phyloP scores from a whole-genome alignment of 2,888 invertebrate genomes.

The Diogma glabrata region DNA sequence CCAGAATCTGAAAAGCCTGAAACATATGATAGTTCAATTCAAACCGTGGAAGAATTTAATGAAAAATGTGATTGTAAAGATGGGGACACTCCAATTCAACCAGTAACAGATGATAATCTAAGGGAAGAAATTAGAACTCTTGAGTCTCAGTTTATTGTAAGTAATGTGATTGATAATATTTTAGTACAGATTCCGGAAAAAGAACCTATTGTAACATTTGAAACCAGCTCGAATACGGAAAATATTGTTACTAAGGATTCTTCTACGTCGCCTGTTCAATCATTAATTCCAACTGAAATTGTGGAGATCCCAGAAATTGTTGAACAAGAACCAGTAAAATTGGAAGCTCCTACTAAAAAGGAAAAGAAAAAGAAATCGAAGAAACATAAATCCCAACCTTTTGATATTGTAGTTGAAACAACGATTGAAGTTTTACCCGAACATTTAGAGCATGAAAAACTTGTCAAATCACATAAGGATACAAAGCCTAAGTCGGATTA shows the following conservation, averaged over 20 bases:
- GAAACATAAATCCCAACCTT: neutral
- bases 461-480: too few relatives aligned
- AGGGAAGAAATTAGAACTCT: neutral
- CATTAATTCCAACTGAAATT: too few relatives aligned
- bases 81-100: neutral
- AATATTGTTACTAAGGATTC: neutral
- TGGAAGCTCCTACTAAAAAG: neutral
- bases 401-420: constrained; percentile 4
- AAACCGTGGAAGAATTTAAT: too few relatives aligned
- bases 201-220: too few relatives aligned
- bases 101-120: neutral
- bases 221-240: constrained; percentile 1
- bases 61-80: too few relatives aligned
- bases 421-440: too few relatives aligned
- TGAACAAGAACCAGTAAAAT: neutral
- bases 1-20: constrained; percentile 14
- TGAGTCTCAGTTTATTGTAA: neutral
- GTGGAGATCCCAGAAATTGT: too few relatives aligned
- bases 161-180: neutral
- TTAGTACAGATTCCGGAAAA: neutral
- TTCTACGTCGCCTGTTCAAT: neutral
- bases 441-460: too few relatives aligned
- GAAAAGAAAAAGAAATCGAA: constrained; percentile 6
- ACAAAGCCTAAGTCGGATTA: too few relatives aligned
- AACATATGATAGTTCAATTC: constrained; percentile 10